phyloP scores from a whole-genome alignment of 1,140 invertebrate species.

The Bicyclus anynana region DNA sequence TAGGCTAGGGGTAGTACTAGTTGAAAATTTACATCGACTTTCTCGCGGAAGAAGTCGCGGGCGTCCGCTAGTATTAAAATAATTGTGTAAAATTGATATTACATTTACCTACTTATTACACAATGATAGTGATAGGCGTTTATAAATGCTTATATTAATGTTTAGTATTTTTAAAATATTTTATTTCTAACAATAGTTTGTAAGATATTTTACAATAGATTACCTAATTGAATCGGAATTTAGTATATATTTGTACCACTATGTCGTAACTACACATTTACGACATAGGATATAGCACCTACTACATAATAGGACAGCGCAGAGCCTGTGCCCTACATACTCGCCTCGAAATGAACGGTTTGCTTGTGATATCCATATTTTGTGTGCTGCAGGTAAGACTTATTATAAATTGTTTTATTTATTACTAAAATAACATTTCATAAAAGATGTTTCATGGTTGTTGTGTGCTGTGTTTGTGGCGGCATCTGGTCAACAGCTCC shows the following conservation, averaged over 20 bases:
- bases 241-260: not conserved
- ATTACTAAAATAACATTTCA: not conserved
- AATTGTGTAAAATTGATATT: too few species aligned
- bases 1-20: too few species aligned
- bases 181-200: not conserved
- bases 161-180: too few species aligned
- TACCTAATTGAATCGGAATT: not conserved
- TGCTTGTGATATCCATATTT: not conserved
- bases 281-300: not conserved
- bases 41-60: too few species aligned
- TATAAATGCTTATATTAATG: too few species aligned
- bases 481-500: too few species aligned
- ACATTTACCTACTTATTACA: too few species aligned
- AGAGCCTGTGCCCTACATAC: not conserved
- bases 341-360: not conserved
- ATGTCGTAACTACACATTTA: not conserved
- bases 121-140: too few species aligned
- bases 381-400: constrained; percentile 21
- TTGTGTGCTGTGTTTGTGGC: too few species aligned
- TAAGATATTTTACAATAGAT: not conserved
- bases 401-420: not conserved
- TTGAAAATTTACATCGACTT: too few species aligned
- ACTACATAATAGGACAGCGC: constrained; percentile 8
- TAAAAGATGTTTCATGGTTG: too few species aligned
- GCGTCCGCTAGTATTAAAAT: too few species aligned